phyloP scores from a whole-genome alignment of 2,888 invertebrate genomes.

The Thysanoteuthis rhombus region DNA sequence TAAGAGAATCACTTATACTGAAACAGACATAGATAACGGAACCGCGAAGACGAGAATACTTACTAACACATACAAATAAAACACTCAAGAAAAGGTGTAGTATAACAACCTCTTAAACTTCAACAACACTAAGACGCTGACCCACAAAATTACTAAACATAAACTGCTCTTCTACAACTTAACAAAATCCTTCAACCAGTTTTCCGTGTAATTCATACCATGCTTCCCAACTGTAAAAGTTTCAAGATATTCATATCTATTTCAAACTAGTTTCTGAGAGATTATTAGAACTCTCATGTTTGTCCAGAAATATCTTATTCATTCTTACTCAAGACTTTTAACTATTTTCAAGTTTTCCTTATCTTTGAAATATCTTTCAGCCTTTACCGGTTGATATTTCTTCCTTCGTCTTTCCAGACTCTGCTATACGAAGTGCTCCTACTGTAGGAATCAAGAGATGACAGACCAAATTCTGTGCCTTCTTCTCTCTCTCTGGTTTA shows the following conservation, averaged over 20 bases:
- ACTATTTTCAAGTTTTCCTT: background rate
- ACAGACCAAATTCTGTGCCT: background rate
- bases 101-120: no score
- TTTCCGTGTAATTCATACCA: background rate
- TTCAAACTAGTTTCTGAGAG: background rate
- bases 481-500: background rate
- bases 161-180: background rate
- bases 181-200: background rate
- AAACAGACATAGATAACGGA: background rate
- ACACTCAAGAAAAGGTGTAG: no score
- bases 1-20: no score
- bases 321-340: background rate
- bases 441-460: background rate
- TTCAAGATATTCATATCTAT: background rate
- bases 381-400: no score
- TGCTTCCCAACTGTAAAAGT: background rate
- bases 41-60: background rate
- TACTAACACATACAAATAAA: background rate
- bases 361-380: background rate
- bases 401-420: background rate
- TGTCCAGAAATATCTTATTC: background rate
- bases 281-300: background rate
- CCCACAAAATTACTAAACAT: background rate
- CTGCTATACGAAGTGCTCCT: background rate
- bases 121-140: no score